Evolutionary conservation across 2,888 invertebrate genomes (phyloP), one percentile per base, ranked within the genome.

Genomic region (Ganaspis brasiliensis): DNA sequence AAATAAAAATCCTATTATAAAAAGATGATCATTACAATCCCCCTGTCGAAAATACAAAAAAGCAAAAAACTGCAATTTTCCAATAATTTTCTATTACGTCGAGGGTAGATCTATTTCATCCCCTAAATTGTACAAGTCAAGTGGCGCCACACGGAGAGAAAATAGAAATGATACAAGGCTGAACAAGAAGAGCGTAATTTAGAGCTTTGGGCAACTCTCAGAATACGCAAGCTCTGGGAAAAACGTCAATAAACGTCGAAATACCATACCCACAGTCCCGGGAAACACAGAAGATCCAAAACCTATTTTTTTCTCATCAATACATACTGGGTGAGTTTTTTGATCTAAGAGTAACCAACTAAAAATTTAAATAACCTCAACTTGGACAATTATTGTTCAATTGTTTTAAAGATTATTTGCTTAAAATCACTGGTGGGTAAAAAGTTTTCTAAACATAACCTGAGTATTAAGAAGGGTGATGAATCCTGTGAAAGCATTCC

Each of bases 191-290:
- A 40, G 24, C 21, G 67, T 45, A 14, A 45, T 67, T 67, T 52
- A 61, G 45, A 55, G 73, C 78, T 81, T 75, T 77, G 63, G 89
- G 89, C 89, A 89, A 87, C 87, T 88, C 86, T 72, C 55, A 76
- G 40, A 88, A 74, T 81, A 89, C 90, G 90, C 90, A 89, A 84
- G 74, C 88, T 85, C 88, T 76, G 77, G 72, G 82, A 86, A 87
- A 88, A 90, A 90, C 88, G 90, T 90, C 90, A 88, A 90, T 90
- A 90, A 89, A 85, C 85, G 86, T 49, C 63, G 45, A 76, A 75
- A 72, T 73, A 52, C 77, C 73, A 49, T 63, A 52, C 73, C 73
- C 59, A 31, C 71, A 71, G 72, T 77, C 76, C 77, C 77, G 76
- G 79, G 73, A 76, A 75, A 76, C 63, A 67, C 67, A 24, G 67